A percentile compares a stretch with the other conserved stretches of the same genome.
phyloP scores from a whole-genome alignment of 1,140 invertebrate species.

The Listronotus oregonensis region DNA sequence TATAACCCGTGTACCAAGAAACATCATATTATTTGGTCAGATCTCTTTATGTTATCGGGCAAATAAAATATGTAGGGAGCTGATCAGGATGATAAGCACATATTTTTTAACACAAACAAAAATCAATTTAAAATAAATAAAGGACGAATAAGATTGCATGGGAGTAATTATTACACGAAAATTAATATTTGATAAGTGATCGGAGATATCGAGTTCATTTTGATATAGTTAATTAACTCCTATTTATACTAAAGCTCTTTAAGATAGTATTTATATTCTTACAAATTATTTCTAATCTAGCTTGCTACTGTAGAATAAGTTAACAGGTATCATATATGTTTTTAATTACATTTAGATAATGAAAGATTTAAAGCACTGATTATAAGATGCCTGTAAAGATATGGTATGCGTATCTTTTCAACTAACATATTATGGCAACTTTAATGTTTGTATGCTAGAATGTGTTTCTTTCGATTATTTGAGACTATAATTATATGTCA shows the following conservation, averaged over 20 bases:
- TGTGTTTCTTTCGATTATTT: too few relatives aligned
- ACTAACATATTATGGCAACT: too few relatives aligned
- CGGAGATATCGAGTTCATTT: slow-evolving; percentile 17
- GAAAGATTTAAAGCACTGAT: slow-evolving; percentile 11
- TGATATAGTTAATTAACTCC: slow-evolving; percentile 20
- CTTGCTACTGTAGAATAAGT: slow-evolving; percentile 19
- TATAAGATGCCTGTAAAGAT: slow-evolving; percentile 2
- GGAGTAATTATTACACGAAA: slow-evolving; percentile 21
- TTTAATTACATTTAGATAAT: slow-evolving; percentile 14
- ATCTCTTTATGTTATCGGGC: background rate
- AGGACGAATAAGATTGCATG: slow-evolving; percentile 21
- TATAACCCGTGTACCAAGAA: too few relatives aligned
- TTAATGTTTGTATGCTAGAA: too few relatives aligned
- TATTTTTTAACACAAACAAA: slow-evolving; percentile 20
- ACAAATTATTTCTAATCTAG: slow-evolving; percentile 24
- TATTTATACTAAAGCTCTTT: slow-evolving; percentile 11
- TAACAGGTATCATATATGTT: slow-evolving; percentile 8
- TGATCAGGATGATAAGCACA: slow-evolving; percentile 10
- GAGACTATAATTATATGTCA: too few relatives aligned
- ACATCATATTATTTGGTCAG: background rate
- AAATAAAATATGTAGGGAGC: slow-evolving; percentile 10
- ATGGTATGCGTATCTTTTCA: too few relatives aligned
- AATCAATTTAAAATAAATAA: slow-evolving; percentile 27
- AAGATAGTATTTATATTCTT: slow-evolving; percentile 28
- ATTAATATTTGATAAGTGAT: slow-evolving; percentile 27